phyloP scores from a whole-genome alignment of 1,140 invertebrate species.

The Drosophila serrata region DNA sequence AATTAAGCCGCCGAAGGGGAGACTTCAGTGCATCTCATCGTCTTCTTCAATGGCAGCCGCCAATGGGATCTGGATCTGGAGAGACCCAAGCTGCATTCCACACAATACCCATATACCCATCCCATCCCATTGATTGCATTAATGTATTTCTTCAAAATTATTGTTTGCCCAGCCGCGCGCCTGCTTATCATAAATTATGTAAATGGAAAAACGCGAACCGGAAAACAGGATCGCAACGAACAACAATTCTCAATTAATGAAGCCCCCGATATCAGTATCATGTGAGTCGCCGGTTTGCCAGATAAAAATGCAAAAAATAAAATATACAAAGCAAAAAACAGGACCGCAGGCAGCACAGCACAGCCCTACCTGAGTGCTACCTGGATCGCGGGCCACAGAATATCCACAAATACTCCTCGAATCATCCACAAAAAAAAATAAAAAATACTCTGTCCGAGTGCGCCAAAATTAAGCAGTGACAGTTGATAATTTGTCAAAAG shows the following conservation, averaged over 20 bases:
- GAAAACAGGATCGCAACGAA: conserved; percentile 77
- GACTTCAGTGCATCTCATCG: conserved; percentile 23
- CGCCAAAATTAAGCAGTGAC: conserved; percentile 83
- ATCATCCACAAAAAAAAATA: conserved; percentile 26
- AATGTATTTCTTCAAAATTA: conserved; percentile 85
- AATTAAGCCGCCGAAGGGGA: conserved; percentile 63
- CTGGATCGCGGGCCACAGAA: conserved; percentile 43
- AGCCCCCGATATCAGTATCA: conserved; percentile 77
- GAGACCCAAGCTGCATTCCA: conserved; percentile 57
- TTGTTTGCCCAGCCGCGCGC: conserved; percentile 82
- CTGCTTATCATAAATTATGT: conserved; percentile 85
- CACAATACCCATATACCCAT: conserved; percentile 23
- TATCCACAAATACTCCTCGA: conserved; percentile 24
- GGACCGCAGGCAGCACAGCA: conserved; percentile 19
- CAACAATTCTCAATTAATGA: conserved; percentile 85
- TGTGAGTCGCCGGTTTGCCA: conserved; percentile 65
- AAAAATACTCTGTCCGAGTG: conserved; percentile 65
- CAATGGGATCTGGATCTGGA: conserved; percentile 13
- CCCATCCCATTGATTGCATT: conserved; percentile 76
- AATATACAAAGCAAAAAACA: conserved; percentile 32
- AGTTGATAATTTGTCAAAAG: conserved; percentile 84
- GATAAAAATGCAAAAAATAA: conserved; percentile 67
- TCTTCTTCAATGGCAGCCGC: conserved; percentile 63
- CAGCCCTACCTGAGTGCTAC: conserved; percentile 44
- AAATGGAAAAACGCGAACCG: conserved; percentile 84